phyloP scores from a whole-genome alignment of 2,888 invertebrate species.

The Sialis lutaria region DNA sequence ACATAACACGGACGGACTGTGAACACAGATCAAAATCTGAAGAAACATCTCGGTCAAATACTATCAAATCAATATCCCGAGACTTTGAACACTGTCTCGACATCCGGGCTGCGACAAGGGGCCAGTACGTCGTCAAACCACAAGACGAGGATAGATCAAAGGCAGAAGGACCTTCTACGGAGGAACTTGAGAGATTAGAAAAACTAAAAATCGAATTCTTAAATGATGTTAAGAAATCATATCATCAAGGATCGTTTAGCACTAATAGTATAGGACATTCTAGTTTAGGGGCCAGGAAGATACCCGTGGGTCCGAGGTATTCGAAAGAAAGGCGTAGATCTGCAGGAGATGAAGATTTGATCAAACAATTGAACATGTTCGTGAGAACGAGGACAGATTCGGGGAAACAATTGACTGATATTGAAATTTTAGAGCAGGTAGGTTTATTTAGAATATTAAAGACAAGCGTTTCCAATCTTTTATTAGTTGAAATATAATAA shows the following conservation, averaged over 20 bases:
- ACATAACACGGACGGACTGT: slow-evolving; percentile 11
- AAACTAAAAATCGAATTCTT: slow-evolving; percentile 30
- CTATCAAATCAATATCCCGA: slow-evolving; percentile 13
- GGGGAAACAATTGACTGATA: slow-evolving; percentile 72
- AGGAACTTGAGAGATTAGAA: slow-evolving; percentile 40
- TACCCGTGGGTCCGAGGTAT: slow-evolving; percentile 14
- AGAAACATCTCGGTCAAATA: slow-evolving; percentile 14
- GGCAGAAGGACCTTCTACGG: slow-evolving; percentile 40
- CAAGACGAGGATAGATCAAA: slow-evolving; percentile 49
- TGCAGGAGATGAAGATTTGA: slow-evolving; percentile 62
- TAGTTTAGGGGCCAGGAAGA: slow-evolving; percentile 24
- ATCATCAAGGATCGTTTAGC: not conserved
- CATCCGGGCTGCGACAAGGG: slow-evolving; percentile 25
- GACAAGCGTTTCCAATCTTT: not conserved
- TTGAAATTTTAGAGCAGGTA: slow-evolving; percentile 86
- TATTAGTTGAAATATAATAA: not conserved
- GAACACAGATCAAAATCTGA: slow-evolving; percentile 11
- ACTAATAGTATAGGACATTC: slow-evolving; percentile 19
- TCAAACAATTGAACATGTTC: slow-evolving; percentile 50
- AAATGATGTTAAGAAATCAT: slow-evolving; percentile 21
- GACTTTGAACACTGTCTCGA: slow-evolving; percentile 19
- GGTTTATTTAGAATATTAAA: not conserved
- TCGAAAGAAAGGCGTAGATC: slow-evolving; percentile 55
- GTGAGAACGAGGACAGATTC: slow-evolving; percentile 72
- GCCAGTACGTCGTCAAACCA: slow-evolving; percentile 41